Evolutionary conservation across 2,888 invertebrate species (phyloP).

Genomic region (Mylabris sibirica): DNA sequence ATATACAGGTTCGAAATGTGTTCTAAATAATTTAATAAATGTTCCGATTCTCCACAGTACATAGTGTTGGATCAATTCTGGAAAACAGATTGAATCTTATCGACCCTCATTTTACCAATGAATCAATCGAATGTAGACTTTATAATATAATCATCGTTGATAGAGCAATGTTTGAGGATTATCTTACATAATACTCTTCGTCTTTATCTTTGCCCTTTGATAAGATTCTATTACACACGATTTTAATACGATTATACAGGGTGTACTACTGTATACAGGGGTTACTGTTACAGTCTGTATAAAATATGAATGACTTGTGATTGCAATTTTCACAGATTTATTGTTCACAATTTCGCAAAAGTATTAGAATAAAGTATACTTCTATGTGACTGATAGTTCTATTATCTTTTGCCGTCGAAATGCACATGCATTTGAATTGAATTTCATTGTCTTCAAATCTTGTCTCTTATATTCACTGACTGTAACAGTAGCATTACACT

Average conservation of each 20-base stretch:
- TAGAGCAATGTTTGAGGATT: neutral
- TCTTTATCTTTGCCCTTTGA: neutral
- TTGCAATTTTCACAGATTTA: neutral
- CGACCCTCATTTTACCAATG: neutral
- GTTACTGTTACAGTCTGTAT: too few relatives aligned
- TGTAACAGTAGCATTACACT: neutral
- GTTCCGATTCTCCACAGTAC: constrained; percentile 12
- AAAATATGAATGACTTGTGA: neutral
- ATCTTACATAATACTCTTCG: neutral
- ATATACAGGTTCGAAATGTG: neutral
- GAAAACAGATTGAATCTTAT: neutral
- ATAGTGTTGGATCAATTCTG: neutral
- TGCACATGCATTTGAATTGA: neutral
- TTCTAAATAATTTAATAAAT: constrained; percentile 25
- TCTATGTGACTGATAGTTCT: neutral
- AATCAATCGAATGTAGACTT: neutral
- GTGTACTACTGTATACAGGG: too few relatives aligned
- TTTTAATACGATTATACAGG: neutral
- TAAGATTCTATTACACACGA: too few relatives aligned
- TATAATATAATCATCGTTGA: neutral
- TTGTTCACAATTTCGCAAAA: neutral
- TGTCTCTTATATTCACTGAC: neutral
- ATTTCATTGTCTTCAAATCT: neutral
- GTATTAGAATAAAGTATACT: neutral
- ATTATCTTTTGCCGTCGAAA: neutral